phyloP scores from a whole-genome alignment of 2,797 vertebrate species.

The Arrhamphus sclerolepis region DNA sequence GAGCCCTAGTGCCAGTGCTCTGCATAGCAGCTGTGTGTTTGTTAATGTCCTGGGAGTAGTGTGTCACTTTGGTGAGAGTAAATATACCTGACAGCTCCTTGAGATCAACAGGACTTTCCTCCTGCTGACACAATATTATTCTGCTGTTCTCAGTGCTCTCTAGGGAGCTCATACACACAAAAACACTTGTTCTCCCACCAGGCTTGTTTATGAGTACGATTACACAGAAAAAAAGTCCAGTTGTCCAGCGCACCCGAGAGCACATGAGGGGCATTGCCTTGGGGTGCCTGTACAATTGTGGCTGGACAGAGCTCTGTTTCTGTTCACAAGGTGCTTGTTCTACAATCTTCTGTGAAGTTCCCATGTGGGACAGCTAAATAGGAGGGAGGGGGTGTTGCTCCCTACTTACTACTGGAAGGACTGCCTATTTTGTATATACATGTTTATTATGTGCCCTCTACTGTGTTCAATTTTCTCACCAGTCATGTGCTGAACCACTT shows the following conservation, averaged over 20 bases:
- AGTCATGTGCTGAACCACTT: slow-evolving; percentile 16
- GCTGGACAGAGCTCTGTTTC: slow-evolving; percentile 20
- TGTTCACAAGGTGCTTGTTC: slow-evolving; percentile 1
- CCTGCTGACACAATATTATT: slow-evolving; percentile 79
- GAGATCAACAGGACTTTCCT: slow-evolving; percentile 62
- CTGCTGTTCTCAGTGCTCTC: slow-evolving; percentile 65
- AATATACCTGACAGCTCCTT: slow-evolving; percentile 67
- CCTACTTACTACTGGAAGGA: slow-evolving; percentile 24
- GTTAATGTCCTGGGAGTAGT: slow-evolving; percentile 61
- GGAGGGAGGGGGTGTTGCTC: slow-evolving; percentile 20
- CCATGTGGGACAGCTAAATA: slow-evolving; percentile 33
- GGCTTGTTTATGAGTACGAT: slow-evolving; percentile 66
- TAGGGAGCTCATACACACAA: slow-evolving; percentile 53
- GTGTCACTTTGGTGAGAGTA: slow-evolving; percentile 71
- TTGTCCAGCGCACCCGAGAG: slow-evolving; percentile 49
- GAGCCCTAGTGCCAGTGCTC: background rate
- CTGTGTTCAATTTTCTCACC: slow-evolving; percentile 32
- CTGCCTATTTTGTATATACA: slow-evolving; percentile 28
- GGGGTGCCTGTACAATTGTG: slow-evolving; percentile 18
- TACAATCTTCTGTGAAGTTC: slow-evolving; percentile 3
- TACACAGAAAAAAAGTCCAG: slow-evolving; percentile 55
- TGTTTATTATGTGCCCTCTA: slow-evolving; percentile 35
- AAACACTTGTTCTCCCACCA: slow-evolving; percentile 42
- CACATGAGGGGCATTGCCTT: slow-evolving; percentile 40
- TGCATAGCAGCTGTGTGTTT: background rate